Evolutionary conservation across 2,888 invertebrate species (phyloP).

Genomic region (Folsomia candida): DNA sequence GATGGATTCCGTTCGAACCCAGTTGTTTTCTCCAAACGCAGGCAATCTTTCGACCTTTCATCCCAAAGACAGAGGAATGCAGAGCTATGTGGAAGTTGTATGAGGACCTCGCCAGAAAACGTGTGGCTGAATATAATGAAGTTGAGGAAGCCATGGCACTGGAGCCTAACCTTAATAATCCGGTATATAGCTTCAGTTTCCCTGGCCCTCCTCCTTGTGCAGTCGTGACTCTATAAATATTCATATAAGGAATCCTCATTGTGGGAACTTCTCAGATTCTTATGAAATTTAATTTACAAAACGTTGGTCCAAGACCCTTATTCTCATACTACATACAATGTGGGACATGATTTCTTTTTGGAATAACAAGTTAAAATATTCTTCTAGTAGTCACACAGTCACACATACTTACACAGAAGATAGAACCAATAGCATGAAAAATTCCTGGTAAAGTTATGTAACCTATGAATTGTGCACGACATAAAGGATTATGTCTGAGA

Average conservation of each 20-base stretch:
- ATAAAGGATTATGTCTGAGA: too few relatives aligned
- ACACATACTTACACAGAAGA: too few relatives aligned
- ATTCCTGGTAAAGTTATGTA: too few relatives aligned
- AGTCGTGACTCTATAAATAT: slow-evolving; percentile 1
- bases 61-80: slow-evolving; percentile 43
- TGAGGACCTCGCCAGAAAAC: slow-evolving; percentile 35
- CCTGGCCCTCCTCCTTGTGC: background rate
- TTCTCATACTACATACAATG: background rate
- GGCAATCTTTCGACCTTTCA: slow-evolving; percentile 41
- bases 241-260: too few relatives aligned
- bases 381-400: too few relatives aligned
- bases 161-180: slow-evolving; percentile 44
- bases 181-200: slow-evolving; percentile 24
- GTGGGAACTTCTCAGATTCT: background rate
- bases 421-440: too few relatives aligned
- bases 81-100: slow-evolving; percentile 43
- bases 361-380: too few relatives aligned
- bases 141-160: slow-evolving; percentile 44
- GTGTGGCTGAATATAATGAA: slow-evolving; percentile 46
- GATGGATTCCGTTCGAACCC: slow-evolving; percentile 45
- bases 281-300: background rate
- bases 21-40: slow-evolving; percentile 47
- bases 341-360: too few relatives aligned
- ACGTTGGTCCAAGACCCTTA: too few relatives aligned
- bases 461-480: too few relatives aligned